Conservation (phyloP, 2,888 invertebrate species). For the Oxyteleia sp. region DNA sequence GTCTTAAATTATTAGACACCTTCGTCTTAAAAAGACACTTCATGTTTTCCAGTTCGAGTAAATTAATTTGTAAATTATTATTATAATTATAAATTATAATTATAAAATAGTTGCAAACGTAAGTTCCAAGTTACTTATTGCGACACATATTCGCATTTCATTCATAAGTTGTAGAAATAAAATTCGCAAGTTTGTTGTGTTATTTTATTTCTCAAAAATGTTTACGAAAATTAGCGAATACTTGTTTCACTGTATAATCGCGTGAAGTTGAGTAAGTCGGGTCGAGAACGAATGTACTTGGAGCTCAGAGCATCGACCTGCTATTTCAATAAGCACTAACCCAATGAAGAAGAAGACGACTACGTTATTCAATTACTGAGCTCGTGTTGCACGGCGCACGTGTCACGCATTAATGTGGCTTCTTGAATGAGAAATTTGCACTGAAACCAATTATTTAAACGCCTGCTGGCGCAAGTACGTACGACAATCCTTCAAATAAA, state of each 20-base stretch:
- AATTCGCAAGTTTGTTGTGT: neutral
- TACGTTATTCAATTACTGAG: constrained; percentile 81
- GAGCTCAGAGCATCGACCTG: constrained; percentile 82
- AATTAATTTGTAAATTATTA: too few species aligned
- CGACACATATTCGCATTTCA: constrained; percentile 24
- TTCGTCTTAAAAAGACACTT: too few species aligned
- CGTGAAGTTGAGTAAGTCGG: constrained; percentile 28
- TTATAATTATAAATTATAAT: constrained; percentile 10
- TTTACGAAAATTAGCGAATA: constrained; percentile 15
- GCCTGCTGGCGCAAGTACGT: constrained; percentile 18
- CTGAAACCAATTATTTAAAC: constrained; percentile 55
- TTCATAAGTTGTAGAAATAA: neutral
- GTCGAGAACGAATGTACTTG: constrained; percentile 52
- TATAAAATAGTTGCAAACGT: neutral
- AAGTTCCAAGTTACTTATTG: neutral
- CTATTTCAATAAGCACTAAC: constrained; percentile 84
- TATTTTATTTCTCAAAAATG: constrained; percentile 5
- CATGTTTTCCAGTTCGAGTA: too few species aligned
- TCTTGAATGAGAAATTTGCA: constrained; percentile 70
- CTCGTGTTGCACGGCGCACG: constrained; percentile 72
- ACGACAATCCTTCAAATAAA: constrained; percentile 39
- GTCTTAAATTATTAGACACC: too few species aligned
- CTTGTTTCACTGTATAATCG: neutral
- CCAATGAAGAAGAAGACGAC: constrained; percentile 79
- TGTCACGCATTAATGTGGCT: constrained; percentile 70